A percentile compares a stretch with the other conserved stretches of the same genome.
Conservation (phyloP, 2,113 vertebrate genomes). For the Zosterops pallidus region DNA sequence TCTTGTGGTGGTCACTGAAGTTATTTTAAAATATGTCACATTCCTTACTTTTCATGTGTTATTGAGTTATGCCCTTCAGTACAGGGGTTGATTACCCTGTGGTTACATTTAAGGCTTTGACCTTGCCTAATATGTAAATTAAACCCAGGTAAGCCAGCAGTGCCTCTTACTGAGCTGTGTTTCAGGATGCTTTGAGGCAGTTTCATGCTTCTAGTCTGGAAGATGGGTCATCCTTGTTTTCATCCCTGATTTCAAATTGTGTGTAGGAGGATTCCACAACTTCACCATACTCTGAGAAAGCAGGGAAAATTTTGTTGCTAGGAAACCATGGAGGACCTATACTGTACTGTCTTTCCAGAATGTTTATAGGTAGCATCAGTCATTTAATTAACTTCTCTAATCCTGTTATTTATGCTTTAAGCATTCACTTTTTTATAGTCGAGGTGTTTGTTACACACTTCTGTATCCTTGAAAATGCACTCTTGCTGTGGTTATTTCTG, state of each 20-base stretch:
- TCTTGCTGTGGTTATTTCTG: background rate
- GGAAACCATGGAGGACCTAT: slow-evolving; percentile 59
- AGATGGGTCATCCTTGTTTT: slow-evolving; percentile 50
- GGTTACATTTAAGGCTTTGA: background rate
- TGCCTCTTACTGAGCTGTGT: background rate
- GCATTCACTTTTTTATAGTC: background rate
- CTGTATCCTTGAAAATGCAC: background rate
- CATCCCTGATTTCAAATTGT: slow-evolving; percentile 58
- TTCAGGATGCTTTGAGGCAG: background rate
- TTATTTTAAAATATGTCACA: background rate
- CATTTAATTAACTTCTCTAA: background rate
- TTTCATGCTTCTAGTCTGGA: background rate
- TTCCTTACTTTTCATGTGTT: background rate
- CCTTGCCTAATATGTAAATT: background rate
- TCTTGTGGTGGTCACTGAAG: background rate
- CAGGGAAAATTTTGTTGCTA: slow-evolving; percentile 73
- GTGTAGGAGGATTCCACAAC: slow-evolving; percentile 59
- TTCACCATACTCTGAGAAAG: slow-evolving; percentile 55
- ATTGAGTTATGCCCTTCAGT: background rate
- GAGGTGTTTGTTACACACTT: background rate
- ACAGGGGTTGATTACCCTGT: background rate
- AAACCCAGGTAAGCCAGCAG: background rate
- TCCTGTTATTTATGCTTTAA: background rate
- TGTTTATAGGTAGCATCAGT: slow-evolving; percentile 20
- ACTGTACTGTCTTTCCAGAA: slow-evolving; percentile 24